Base-by-base conservation (phyloP, 2,797 vertebrate species). In the Vespertilio murinus region DNA sequence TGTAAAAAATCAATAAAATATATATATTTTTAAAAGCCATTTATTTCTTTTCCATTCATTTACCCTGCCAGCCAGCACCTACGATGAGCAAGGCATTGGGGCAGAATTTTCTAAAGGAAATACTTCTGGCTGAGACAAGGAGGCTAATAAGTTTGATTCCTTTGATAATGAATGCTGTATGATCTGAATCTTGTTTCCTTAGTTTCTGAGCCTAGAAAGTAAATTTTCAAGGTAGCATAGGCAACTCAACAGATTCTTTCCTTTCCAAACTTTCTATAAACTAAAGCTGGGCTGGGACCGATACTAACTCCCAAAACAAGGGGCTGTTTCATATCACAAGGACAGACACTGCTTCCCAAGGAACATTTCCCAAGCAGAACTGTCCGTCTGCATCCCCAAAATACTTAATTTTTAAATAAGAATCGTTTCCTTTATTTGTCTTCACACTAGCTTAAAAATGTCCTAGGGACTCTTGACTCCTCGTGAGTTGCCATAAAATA, bases 21-120 rank as follows among this genome's bases (percentile, higher is more conserved):
- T n/a, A n/a, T n/a, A n/a, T n/a, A n/a, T n/a, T n/a, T n/a, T n/a
- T n/a, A 65, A 80, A 82, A 69, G 69, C 59, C 56, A 84, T 83
- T 54, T 67, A 4, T 77, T 82, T 95, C 67, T 93, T 92, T 75
- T 30, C 75, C 22, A 17, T 70, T 33, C 42, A 59, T 87, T 88
- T 74, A 80, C 61, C 73, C 69, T 65, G 30, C 87, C 54, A 88
- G 23, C 20, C 42, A 23, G 77, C 38, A n/a, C 30, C 88, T 83
- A 80, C 4, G 40, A 73, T 25, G n/a, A 89, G 38, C 38, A 59
- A 89, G 69, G 45, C 64, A 9, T 12, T 59, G 25, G 5, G 45
- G 52, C 91, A 81, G 89, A 93, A 59, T 83, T 59, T 79, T 91
- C 40, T 30, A 49, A 85, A 94, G 54, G 30, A 88, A 94, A 82